phyloP scores from a whole-genome alignment of 2,888 invertebrate species.

The Tricholauxania praeusta region DNA sequence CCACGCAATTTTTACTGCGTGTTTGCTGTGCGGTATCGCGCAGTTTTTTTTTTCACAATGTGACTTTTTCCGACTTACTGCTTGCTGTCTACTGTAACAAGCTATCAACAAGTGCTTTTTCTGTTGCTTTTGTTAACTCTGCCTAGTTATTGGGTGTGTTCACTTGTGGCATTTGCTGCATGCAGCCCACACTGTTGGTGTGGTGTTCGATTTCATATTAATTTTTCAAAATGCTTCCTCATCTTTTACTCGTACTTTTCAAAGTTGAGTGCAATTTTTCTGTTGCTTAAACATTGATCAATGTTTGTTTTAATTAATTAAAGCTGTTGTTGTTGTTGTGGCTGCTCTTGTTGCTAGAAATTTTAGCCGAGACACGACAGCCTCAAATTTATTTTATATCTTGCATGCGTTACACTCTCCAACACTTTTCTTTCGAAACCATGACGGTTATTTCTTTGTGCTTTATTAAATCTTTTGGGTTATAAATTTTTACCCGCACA shows the following conservation, averaged over 20 bases:
- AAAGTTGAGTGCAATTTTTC: not conserved
- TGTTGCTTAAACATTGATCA: constrained; percentile 25
- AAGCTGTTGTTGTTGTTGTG: constrained; percentile 20
- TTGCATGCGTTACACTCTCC: not conserved
- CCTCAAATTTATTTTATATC: constrained; percentile 7
- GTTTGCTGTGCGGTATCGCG: not conserved
- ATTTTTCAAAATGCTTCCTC: not conserved
- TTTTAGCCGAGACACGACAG: no score
- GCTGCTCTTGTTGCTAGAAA: not conserved
- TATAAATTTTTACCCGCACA: constrained; percentile 24
- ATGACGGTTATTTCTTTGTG: not conserved
- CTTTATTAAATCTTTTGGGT: constrained; percentile 27
- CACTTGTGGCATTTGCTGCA: not conserved
- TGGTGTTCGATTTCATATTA: not conserved
- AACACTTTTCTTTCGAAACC: no score
- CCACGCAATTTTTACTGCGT: no score
- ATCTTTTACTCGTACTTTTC: not conserved
- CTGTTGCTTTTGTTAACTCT: not conserved
- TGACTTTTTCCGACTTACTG: not conserved
- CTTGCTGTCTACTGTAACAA: not conserved
- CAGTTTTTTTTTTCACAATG: not conserved
- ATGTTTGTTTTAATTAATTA: constrained; percentile 34
- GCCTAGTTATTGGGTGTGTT: constrained; percentile 25
- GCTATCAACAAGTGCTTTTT: constrained; percentile 13
- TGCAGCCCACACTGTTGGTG: not conserved